Base-by-base conservation (phyloP, 2,113 vertebrate genomes). In the Mormyrus iriodes region DNA sequence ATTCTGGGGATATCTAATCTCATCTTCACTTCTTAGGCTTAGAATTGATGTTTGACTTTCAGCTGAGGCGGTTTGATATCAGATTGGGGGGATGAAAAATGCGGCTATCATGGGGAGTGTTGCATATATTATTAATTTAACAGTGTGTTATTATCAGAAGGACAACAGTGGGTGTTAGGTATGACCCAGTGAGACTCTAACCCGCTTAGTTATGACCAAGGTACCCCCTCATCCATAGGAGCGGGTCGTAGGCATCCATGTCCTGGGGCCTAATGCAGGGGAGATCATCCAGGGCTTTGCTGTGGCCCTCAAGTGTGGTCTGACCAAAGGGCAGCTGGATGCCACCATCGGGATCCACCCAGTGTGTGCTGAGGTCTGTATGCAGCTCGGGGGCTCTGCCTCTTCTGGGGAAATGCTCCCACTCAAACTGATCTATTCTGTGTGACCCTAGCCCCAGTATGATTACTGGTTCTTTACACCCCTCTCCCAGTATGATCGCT, bases 281-380 rank as follows among this genome's bases (percentile, higher is more conserved):
- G 97, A 97, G 92, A 91, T 97, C 21, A 96, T 97, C 0, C 97
- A 97, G 90, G 97, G 96, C 55, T 98, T 97, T n/a, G 96, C 95
- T 17, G 95, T 94, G 0, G 96, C 95, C 0, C 95, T 97, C 19
- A 97, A 96, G 91, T 97, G 97, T 65, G 96, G 97, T 1, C 46
- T 97, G 49, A 97, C 96, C 85, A 97, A 97, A 90, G 52, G 91
- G 4, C 95, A 96, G 90, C 91, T 97, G 93, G 96, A 97, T 89
- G 91, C 35, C 92, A 97, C 96, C 0, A 91, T 97, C 8, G 96
- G 96, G 42, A 96, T 97, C 92, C 96, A 97, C 65, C 96, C 97
- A 0, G 93, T 96, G 90, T 97, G 96, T n/a, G 96, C 97, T 24
- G 97, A 97, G 96, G 97, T 97, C 89, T 35, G 95, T 93, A 73